Evolutionary conservation across 2,797 vertebrate genomes (phyloP), one percentile per base, ranked within the genome.

Genomic region (Paedocypris micromegethes): DNA sequence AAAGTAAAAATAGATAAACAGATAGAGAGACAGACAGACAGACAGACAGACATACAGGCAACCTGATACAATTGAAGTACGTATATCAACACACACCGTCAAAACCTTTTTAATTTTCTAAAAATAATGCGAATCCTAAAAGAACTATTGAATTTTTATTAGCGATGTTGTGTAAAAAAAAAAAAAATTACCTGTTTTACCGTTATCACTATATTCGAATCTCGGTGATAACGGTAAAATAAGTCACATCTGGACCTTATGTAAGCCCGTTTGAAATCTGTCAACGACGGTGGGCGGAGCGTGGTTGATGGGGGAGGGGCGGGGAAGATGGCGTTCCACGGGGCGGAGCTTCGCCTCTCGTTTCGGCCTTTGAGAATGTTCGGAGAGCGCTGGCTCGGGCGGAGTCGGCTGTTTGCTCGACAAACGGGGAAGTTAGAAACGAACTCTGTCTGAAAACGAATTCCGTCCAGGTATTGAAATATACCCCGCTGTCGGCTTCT

Each of bases 301-400:
- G 43, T 52, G 41, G 23, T 23, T 23, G 23, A 23, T 23, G 0
- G 44, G 5, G 9, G 70, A 80, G 81, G 73, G 74, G 83, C 77
- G 63, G 50, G 70, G 0, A 1, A 6, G 23, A 23, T 23, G 9
- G 1, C 1, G 1, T 43, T 3, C 82, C 81, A 85, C 84, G 78
- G 51, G 87, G 52, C 5, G 64, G 23, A 49, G 5, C 45, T 61
- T 52, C 0, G 52, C 64, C 74, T 71, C n/a, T 60, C 65, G 65
- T 3, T 64, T 73, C 79, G 76, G 73, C 73, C 23, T 64, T 48
- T 66, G 74, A 78, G 72, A 48, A 62, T 39, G 65, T 64, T 78
- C 70, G 66, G 72, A 72, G 76, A 73, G 69, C 72, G 49, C 81
- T 86, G 79, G 78, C 78, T 83, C 83, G 66, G 85, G 79, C 64